Evolutionary conservation across 2,797 vertebrate species (phyloP).

Genomic region (Hypotaenidia okinawae): DNA sequence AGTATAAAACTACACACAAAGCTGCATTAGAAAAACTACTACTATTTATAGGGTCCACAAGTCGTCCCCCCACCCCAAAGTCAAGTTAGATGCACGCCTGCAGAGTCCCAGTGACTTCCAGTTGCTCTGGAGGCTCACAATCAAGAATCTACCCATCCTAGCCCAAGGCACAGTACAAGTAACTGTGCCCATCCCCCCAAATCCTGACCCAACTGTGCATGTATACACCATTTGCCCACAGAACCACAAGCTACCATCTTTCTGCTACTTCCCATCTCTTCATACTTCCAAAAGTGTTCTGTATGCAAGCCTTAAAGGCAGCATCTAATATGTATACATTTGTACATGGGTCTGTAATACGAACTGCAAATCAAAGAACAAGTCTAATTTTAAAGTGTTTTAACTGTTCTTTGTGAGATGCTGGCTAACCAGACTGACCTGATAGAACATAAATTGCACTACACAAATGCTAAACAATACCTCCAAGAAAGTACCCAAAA

Average conservation of each 20-base stretch:
- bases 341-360: not conserved
- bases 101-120: not conserved
- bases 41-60: not conserved
- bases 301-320: not conserved
- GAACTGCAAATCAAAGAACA: not conserved
- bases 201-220: not conserved
- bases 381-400: not conserved
- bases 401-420: not conserved
- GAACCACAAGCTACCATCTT: not conserved
- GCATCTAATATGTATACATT: not conserved
- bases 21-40: not conserved
- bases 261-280: not conserved
- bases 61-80: not conserved
- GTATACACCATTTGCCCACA: not conserved
- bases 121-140: not conserved
- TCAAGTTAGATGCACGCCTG: not conserved
- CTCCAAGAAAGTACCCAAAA: rapidly evolving
- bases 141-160: not conserved
- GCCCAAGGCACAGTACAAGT: not conserved
- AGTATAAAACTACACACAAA: not conserved
- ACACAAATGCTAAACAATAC: not conserved
- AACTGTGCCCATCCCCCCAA: not conserved
- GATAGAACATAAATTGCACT: not conserved
- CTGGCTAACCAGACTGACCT: not conserved
- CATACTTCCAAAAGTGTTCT: not conserved